These are phyloP conservation scores for Periplaneta americana DNA, from an alignment of 1,140 invertebrate species.

Conservation along the genomic window DNA sequence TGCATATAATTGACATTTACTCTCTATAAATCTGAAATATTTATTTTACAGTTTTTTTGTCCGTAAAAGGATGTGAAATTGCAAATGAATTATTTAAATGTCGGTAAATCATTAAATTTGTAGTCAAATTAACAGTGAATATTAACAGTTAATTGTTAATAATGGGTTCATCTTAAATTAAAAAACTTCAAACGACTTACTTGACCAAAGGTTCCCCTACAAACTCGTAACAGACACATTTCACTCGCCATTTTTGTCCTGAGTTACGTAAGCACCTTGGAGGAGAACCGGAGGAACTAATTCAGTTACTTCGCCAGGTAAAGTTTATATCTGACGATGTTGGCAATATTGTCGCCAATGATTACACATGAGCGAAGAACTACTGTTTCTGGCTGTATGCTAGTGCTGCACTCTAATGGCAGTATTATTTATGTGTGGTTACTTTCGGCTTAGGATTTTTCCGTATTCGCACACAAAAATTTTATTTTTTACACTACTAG, in stretches of 20 bases:
- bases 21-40: background rate
- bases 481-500: no score
- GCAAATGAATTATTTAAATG: background rate
- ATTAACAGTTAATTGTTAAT: background rate
- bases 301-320: no score
- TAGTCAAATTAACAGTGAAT: background rate
- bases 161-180: background rate
- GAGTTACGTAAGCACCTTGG: background rate
- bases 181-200: background rate
- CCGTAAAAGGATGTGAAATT: background rate
- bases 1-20: no score
- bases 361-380: no score
- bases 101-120: background rate
- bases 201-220: constrained; percentile 1
- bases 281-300: no score
- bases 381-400: no score
- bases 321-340: no score
- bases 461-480: no score
- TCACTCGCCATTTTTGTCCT: constrained; percentile 8
- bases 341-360: no score
- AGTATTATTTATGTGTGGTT: no score
- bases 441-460: no score
- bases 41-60: background rate
- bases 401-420: no score
- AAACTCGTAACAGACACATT: background rate